phyloP scores from a whole-genome alignment of 2,888 invertebrate species.

The Crematogaster levior region DNA sequence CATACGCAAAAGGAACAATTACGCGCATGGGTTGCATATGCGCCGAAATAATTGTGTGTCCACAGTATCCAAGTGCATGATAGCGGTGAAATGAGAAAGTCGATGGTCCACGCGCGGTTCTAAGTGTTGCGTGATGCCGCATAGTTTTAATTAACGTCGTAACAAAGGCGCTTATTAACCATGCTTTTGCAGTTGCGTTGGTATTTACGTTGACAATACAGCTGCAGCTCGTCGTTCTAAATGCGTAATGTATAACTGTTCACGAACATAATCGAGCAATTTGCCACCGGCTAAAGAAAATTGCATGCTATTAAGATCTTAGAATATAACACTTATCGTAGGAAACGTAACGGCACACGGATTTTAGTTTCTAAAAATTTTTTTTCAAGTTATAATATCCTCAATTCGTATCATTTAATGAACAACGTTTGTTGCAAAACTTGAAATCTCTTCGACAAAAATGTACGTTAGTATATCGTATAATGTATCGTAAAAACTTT shows the following conservation, averaged over 20 bases:
- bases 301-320: neutral
- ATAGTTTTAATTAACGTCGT: constrained; percentile 78
- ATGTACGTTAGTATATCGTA: neutral
- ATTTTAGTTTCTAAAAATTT: neutral
- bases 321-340: neutral
- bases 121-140: constrained; percentile 74
- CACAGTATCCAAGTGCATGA: neutral
- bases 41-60: constrained; percentile 38
- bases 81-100: constrained; percentile 42
- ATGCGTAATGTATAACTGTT: neutral
- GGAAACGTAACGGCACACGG: neutral
- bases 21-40: neutral
- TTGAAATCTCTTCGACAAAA: neutral
- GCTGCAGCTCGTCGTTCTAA: constrained; percentile 30
- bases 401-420: neutral
- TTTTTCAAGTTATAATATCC: neutral
- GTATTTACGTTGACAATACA: constrained; percentile 46
- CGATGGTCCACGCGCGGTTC: constrained; percentile 45
- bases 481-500: neutral
- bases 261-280: neutral
- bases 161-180: constrained; percentile 68
- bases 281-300: neutral
- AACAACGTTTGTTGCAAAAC: neutral
- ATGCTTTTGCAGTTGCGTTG: constrained; percentile 46
- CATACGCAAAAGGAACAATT: neutral